Evolutionary conservation across 2,888 invertebrate species (phyloP).

Genomic region (Quadroppia sp.): DNA sequence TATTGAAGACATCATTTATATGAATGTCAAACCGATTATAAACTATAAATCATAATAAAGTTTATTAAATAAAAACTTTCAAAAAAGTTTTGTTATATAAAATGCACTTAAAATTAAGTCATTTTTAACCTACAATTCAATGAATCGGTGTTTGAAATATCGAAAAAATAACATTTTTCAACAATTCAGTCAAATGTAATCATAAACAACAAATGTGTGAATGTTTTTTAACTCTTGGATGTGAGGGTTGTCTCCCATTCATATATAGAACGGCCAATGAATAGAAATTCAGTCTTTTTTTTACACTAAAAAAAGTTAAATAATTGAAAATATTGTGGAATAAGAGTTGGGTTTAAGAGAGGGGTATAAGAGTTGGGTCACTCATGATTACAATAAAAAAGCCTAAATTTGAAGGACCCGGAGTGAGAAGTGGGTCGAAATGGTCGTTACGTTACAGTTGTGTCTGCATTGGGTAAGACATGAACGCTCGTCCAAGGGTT

Average conservation of each 20-base stretch:
- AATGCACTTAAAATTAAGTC: too few relatives aligned
- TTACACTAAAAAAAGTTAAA: neutral
- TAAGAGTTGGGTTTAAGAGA: neutral
- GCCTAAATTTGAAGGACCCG: constrained; percentile 8
- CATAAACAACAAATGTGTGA: constrained; percentile 31
- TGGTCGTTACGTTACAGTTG: neutral
- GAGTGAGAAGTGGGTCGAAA: constrained; percentile 25
- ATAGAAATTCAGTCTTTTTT: constrained; percentile 3
- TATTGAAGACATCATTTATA: neutral
- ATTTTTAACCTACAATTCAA: too few relatives aligned
- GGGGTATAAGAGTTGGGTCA: neutral
- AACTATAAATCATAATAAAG: neutral
- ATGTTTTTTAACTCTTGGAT: neutral
- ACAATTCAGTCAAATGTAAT: constrained; percentile 2
- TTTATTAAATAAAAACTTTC: neutral
- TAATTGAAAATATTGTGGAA: constrained; percentile 11
- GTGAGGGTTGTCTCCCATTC: neutral
- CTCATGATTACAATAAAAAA: neutral
- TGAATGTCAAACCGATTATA: neutral
- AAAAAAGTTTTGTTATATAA: neutral
- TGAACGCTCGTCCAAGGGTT: neutral
- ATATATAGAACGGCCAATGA: constrained; percentile 24
- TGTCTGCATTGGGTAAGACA: neutral
- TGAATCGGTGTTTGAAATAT: neutral
- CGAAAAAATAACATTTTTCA: constrained; percentile 7